Percentiles rank a stretch among this genome's conserved stretches.
Conservation (phyloP, 2,888 invertebrate species). For the Coenonympha arcania region DNA sequence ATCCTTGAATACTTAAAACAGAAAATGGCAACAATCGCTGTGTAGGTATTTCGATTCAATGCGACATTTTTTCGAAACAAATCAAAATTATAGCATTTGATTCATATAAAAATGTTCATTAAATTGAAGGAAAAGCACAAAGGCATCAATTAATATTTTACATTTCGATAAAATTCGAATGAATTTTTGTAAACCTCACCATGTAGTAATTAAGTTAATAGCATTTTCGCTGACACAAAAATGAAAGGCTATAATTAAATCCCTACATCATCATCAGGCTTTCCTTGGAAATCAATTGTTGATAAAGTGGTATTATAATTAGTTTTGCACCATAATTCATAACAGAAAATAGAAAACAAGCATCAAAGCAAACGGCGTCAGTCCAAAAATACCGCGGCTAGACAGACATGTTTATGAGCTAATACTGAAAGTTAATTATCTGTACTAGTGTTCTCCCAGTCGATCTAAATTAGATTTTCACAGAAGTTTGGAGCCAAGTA, state of each 20-base stretch:
- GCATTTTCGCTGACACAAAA: no score
- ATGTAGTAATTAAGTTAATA: no score
- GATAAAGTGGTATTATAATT: neutral
- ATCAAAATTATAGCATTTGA: no score
- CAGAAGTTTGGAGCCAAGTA: constrained; percentile 41
- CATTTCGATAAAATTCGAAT: no score
- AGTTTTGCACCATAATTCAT: constrained; percentile 2
- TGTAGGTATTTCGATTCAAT: neutral
- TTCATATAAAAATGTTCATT: no score
- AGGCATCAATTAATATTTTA: no score
- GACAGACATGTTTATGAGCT: constrained; percentile 44
- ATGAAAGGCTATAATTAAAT: no score
- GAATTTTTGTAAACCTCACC: no score
- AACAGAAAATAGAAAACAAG: constrained; percentile 15
- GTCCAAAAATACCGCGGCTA: constrained; percentile 31
- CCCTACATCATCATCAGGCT: no score
- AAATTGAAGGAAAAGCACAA: no score
- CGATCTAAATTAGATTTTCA: constrained; percentile 47
- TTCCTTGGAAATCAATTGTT: neutral
- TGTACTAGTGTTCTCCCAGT: constrained; percentile 38
- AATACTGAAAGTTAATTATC: constrained; percentile 47
- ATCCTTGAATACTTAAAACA: constrained; percentile 6
- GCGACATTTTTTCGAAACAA: no score
- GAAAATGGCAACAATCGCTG: neutral
- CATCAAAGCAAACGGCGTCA: constrained; percentile 24